Evolutionary conservation across 2,113 vertebrate genomes (phyloP).

Genomic region (Macrotis lagotis): DNA sequence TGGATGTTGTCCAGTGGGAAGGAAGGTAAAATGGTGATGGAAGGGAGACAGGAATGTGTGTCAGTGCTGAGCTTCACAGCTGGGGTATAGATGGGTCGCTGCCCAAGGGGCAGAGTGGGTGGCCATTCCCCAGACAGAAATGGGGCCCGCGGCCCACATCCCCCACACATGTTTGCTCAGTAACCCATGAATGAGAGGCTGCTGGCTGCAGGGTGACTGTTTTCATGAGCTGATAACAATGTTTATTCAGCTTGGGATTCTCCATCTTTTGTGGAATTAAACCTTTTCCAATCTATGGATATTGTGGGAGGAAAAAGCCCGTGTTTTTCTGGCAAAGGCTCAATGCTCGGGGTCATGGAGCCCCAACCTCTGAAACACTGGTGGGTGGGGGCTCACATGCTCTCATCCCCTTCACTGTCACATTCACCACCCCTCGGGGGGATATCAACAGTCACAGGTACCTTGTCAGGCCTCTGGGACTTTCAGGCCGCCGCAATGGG

Average conservation of each 20-base stretch:
- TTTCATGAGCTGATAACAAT: background rate
- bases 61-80: too few relatives aligned
- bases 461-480: too few relatives aligned
- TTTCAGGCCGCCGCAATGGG: too few relatives aligned
- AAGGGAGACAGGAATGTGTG: too few relatives aligned
- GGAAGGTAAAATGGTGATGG: too few relatives aligned
- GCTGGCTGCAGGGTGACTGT: background rate
- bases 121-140: background rate
- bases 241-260: background rate
- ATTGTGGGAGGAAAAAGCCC: background rate
- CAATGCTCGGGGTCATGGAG: background rate
- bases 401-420: too few relatives aligned
- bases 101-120: background rate
- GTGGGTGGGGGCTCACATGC: too few relatives aligned
- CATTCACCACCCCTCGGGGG: too few relatives aligned
- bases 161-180: background rate
- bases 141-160: background rate
- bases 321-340: background rate
- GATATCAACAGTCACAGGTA: too few relatives aligned
- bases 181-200: background rate
- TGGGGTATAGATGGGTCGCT: background rate
- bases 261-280: background rate
- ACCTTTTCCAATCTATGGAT: background rate
- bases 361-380: background rate
- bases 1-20: too few relatives aligned